These are phyloP conservation scores for Cantharis flavilabris DNA, from an alignment of 2,888 invertebrate genomes.

Conservation along the genomic window DNA sequence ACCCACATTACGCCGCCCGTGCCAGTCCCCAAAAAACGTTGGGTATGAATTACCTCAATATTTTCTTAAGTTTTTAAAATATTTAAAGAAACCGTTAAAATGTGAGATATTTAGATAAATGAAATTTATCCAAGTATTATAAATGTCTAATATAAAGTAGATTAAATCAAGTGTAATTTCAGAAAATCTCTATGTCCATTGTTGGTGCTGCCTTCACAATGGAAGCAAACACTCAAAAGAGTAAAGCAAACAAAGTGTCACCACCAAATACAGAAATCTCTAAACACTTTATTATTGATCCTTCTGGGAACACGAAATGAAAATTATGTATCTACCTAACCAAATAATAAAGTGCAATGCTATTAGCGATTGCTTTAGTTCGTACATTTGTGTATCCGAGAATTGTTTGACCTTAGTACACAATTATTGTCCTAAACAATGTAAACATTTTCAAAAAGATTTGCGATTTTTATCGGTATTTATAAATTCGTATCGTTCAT, in stretches of 20 bases:
- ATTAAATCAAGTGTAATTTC: not conserved
- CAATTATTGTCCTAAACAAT: no score
- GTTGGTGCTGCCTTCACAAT: not conserved
- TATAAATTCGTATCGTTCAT: no score
- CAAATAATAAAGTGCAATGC: not conserved
- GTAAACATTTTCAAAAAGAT: no score
- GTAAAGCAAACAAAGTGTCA: not conserved
- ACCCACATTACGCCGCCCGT: not conserved
- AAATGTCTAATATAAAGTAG: not conserved
- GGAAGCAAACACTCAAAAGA: not conserved
- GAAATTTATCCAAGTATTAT: no score
- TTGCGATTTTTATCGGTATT: no score
- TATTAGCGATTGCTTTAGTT: not conserved
- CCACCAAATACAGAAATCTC: not conserved
- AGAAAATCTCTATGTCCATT: not conserved
- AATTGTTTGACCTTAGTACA: no score
- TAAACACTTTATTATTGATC: not conserved
- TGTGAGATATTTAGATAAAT: no score
- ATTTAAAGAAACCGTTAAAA: no score
- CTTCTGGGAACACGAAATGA: not conserved
- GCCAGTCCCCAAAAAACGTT: no score
- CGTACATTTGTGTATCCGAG: no score
- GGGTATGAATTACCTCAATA: no score
- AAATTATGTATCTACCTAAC: not conserved
- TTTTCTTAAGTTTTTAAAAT: no score